phyloP scores from a whole-genome alignment of 1,140 invertebrate species.

The Alviniconcha marisindica region DNA sequence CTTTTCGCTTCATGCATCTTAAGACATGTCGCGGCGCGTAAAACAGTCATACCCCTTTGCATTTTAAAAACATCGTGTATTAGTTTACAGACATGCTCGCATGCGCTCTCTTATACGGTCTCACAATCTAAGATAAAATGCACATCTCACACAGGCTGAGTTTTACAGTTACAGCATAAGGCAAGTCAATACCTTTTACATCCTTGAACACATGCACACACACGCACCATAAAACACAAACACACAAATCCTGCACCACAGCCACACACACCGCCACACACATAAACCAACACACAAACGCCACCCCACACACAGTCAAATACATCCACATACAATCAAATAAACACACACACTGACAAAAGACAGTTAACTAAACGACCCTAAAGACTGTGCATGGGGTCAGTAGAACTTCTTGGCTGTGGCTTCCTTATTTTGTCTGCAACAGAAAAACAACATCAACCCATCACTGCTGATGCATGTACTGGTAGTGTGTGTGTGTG shows the following conservation, averaged over 20 bases:
- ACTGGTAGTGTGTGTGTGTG: not conserved
- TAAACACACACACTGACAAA: not conserved
- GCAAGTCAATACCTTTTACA: no score
- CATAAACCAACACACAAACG: not conserved
- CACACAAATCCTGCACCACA: not conserved
- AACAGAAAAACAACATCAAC: conserved; percentile 50
- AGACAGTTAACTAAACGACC: no score
- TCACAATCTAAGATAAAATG: no score
- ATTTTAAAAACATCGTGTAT: no score
- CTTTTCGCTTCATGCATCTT: no score
- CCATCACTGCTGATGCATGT: not conserved
- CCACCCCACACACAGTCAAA: not conserved
- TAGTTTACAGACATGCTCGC: no score
- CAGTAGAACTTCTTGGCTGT: conserved; percentile 74
- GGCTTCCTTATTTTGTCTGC: conserved; percentile 72
- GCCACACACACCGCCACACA: conserved; percentile 17
- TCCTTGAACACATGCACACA: no score
- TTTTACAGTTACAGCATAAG: no score
- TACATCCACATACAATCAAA: conserved; percentile 19
- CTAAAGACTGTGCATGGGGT: not conserved
- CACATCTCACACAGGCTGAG: no score
- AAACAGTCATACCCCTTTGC: no score
- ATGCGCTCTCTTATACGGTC: no score
- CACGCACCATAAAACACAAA: not conserved
- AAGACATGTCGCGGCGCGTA: no score